Evolutionary conservation across 1,140 invertebrate genomes (phyloP).

Genomic region (Hylyphantes graminicola): DNA sequence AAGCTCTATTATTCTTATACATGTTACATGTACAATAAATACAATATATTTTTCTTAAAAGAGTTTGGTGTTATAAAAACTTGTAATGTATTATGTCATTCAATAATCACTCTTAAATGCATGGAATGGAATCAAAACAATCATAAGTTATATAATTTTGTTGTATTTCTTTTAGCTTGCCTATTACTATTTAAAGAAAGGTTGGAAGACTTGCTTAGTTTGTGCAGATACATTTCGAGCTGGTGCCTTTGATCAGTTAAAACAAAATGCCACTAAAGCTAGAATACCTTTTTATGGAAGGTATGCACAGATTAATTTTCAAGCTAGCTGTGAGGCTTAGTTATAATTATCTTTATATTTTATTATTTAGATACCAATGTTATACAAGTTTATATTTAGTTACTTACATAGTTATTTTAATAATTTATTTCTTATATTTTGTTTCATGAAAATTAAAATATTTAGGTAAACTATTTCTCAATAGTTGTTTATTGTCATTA

Average conservation of each 20-base stretch:
- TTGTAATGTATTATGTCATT: background rate
- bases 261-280: conserved; percentile 99
- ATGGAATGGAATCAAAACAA: background rate
- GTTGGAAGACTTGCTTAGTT: conserved; percentile 99
- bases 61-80: background rate
- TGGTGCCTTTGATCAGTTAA: conserved; percentile 99
- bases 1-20: background rate
- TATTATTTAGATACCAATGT: no score
- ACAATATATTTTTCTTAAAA: background rate
- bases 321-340: no score
- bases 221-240: conserved; percentile 99
- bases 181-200: conserved; percentile 96
- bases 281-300: conserved; percentile 99
- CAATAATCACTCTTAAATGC: background rate
- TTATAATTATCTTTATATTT: no score
- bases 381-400: background rate
- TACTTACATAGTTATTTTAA: no score
- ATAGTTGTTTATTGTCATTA: no score
- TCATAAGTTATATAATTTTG: background rate
- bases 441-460: no score
- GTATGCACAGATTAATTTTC: conserved; percentile 69
- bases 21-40: background rate
- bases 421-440: no score
- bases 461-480: no score
- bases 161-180: conserved; percentile 77